Evolutionary conservation across 2,797 vertebrate genomes (phyloP).

Genomic region (Vespertilio murinus): DNA sequence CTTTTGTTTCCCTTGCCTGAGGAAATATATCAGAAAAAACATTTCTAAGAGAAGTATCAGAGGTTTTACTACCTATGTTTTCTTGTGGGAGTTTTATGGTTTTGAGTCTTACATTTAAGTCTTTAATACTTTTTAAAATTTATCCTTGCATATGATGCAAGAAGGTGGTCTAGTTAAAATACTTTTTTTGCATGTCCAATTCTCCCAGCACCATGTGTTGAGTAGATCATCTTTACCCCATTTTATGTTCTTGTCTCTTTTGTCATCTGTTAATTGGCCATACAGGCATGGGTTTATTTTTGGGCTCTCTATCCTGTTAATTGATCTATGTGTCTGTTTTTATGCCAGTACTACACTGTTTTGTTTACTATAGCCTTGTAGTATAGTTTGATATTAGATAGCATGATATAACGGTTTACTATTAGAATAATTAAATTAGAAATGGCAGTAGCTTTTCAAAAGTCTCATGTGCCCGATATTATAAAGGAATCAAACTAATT

Average conservation of each 20-base stretch:
- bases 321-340: not conserved
- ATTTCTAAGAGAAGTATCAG: not conserved
- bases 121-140: not conserved
- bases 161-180: not conserved
- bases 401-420: not conserved
- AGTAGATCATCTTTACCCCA: not conserved
- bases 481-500: conserved; percentile 29
- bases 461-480: conserved; percentile 15
- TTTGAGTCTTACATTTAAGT: not conserved
- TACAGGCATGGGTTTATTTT: not conserved
- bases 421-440: conserved; percentile 46
- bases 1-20: not conserved
- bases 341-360: not conserved
- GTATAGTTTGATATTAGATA: not conserved
- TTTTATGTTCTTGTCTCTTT: not conserved
- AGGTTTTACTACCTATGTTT: not conserved
- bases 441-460: conserved; percentile 45
- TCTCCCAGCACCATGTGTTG: not conserved
- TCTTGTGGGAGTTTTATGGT: not conserved
- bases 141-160: no score
- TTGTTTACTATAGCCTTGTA: not conserved
- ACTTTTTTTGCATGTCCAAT: not conserved
- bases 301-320: not conserved
- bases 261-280: not conserved
- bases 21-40: not conserved